These are phyloP conservation scores for Limenitis camilla DNA, from an alignment of 2,888 invertebrate genomes.

Conservation along the genomic window DNA sequence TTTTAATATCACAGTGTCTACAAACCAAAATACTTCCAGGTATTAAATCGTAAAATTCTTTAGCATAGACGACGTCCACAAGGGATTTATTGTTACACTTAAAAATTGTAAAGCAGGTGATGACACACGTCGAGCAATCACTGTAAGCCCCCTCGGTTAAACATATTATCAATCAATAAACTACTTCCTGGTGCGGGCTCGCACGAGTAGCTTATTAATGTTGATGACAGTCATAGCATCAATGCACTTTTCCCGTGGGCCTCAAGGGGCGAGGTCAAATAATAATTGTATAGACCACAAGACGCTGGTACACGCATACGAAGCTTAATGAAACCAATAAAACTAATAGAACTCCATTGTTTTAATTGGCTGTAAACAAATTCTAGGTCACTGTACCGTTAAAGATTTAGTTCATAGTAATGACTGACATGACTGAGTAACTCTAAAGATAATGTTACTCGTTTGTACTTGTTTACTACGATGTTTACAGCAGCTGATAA, in stretches of 20 bases:
- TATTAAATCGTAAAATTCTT: not conserved
- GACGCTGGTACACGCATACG: slow-evolving; percentile 36
- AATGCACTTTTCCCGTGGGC: slow-evolving; percentile 63
- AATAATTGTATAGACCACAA: slow-evolving; percentile 40
- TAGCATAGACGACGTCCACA: not conserved
- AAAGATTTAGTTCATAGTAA: slow-evolving; percentile 1
- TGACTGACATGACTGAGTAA: not conserved
- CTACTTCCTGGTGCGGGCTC: slow-evolving; percentile 69
- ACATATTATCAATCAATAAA: slow-evolving; percentile 58
- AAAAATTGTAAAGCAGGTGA: slow-evolving; percentile 24
- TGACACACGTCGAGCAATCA: slow-evolving; percentile 37
- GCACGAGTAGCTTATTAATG: slow-evolving; percentile 53
- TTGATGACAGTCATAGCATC: slow-evolving; percentile 62
- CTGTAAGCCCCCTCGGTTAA: slow-evolving; percentile 41
- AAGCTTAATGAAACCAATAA: slow-evolving; percentile 58
- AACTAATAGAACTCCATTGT: slow-evolving; percentile 49
- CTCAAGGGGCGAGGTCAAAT: slow-evolving; percentile 61
- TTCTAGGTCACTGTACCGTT: slow-evolving; percentile 16
- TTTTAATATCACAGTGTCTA: not conserved
- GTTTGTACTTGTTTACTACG: not conserved
- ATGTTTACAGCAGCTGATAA: not conserved
- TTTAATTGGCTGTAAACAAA: slow-evolving; percentile 14
- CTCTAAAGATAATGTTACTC: not conserved
- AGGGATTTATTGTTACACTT: not conserved
- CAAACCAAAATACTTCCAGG: too few relatives aligned